Base-by-base conservation (phyloP, 1,140 invertebrate species). In the Calephelis virginiensis region DNA sequence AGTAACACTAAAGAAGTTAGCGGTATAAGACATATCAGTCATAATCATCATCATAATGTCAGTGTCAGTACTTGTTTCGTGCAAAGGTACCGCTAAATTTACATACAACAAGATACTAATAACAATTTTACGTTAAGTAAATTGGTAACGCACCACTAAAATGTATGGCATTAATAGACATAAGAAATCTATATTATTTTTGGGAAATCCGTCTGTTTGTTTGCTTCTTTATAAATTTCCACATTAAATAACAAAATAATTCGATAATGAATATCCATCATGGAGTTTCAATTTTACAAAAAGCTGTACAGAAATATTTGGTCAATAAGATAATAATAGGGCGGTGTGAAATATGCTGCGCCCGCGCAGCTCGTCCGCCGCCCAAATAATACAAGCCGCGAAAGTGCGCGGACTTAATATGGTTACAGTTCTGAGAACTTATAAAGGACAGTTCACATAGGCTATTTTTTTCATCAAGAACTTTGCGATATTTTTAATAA, bases 341-440 rank as follows among this genome's bases (percentile, higher is more conserved):
- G 50, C 50, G 50, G 50, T 28, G 50, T 56, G 50, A 56, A 56
- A 56, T 56, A 56, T 56, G 50, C 50, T 56, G 50, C 50, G 50
- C 50, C 14, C 10, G 50, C 50, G 50, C 50, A 14, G 50, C 10
- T 28, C 50, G 17, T 37, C 50, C 50, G 14, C 13, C 50, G 50
- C 50, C 50, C 9, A 56, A 56, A 56, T 56, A 56, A 56, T 56
- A 56, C 10, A 17, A 56, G 50, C 50, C 8, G 49, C 49, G 14
- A 28, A 53, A 53, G 8, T 14, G 49, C 9, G 49, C 14, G 8
- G 9, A 53, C 13, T 53, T 53, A 14, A 53, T 53, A 53, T 10
- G 17, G 49, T 14, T 13, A 17, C 49, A 53, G 49, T 53, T 53
- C 14, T 14, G 49, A 53, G 49, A 53, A 53, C 17, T 5, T 28